Evolutionary conservation across 2,888 invertebrate genomes (phyloP), one percentile per base, ranked within the genome.

Genomic region (Griposia aprilina): DNA sequence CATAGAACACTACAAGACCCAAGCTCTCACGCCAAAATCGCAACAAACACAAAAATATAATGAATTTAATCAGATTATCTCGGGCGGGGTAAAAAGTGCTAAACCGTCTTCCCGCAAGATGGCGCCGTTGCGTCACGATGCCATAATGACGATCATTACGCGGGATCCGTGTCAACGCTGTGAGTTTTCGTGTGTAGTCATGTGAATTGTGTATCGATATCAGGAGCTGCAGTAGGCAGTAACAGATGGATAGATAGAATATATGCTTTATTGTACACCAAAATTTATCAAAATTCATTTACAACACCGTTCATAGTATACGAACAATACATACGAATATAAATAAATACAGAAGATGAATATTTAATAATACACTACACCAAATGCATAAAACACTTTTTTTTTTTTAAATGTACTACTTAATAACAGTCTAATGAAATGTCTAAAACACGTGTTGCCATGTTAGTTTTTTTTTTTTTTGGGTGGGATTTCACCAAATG

Each of bases 141-240:
- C 87, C 92, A 93, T 93, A 94, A 93, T 93, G 90, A 90, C 90
- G 90, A 92, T 92, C 91, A 91, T 93, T 82, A 88, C 83, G 78
- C 76, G 86, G 88, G 92, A 93, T 93, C 90, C 92, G 91, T 94
- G 93, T 93, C 93, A 93, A 88, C 91, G 88, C 83, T 79, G 87
- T 52, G 78, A 84, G 90, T 90, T 91, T 91, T 91, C 90, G 91
- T 90, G 88, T 78, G 80, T 92, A 93, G 92, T 86, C 88, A 80
- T 88, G 92, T 48, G 82, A 55, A 15, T 36, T 0, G 2, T 8
- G 0, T 83, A 79, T 88, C 87, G 88, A 86, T 86, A 65, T 5
- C 10, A 30, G 23, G 50, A 30, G 67, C 50, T 52, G 67, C 23
- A 30, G 20, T 20, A 13, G 13, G 20, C 41, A 45, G n/a, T 41